Evolutionary conservation across 2,113 vertebrate genomes (phyloP).

Genomic region (Ammodytes marinus): DNA sequence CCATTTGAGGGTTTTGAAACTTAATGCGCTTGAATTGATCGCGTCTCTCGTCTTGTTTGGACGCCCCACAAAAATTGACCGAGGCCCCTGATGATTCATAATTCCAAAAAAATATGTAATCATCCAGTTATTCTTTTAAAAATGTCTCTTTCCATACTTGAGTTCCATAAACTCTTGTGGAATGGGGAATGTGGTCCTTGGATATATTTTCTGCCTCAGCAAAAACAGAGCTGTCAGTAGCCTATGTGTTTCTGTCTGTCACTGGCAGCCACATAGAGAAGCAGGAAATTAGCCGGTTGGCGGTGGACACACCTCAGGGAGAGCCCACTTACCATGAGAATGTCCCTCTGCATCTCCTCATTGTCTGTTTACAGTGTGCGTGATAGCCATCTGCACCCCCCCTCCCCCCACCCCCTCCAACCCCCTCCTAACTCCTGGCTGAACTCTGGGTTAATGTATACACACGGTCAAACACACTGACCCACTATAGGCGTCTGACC

Average conservation of each 20-base stretch:
- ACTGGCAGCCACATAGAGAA: not conserved
- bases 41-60: not conserved
- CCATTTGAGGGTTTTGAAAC: slow-evolving; percentile 28
- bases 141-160: slow-evolving; percentile 8
- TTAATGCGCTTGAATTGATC: not conserved
- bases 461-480: slow-evolving; percentile 41
- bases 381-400: slow-evolving; percentile 47
- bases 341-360: slow-evolving; percentile 49
- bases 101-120: slow-evolving; percentile 37
- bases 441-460: slow-evolving; percentile 72
- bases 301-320: slow-evolving; percentile 44
- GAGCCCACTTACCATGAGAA: slow-evolving; percentile 15
- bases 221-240: not conserved
- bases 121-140: not conserved
- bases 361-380: slow-evolving; percentile 65
- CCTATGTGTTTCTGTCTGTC: not conserved
- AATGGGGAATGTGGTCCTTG: not conserved
- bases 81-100: not conserved
- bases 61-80: not conserved
- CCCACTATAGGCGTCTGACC: slow-evolving; percentile 34
- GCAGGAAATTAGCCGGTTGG: slow-evolving; percentile 19
- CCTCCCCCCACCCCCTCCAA: slow-evolving; percentile 28
- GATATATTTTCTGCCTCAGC: not conserved
- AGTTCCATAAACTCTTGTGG: not conserved
- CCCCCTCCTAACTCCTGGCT: slow-evolving; percentile 61